Percentiles rank a stretch among this genome's conserved stretches.
Conservation (phyloP, 2,888 invertebrate species). For the Chirona hameri region DNA sequence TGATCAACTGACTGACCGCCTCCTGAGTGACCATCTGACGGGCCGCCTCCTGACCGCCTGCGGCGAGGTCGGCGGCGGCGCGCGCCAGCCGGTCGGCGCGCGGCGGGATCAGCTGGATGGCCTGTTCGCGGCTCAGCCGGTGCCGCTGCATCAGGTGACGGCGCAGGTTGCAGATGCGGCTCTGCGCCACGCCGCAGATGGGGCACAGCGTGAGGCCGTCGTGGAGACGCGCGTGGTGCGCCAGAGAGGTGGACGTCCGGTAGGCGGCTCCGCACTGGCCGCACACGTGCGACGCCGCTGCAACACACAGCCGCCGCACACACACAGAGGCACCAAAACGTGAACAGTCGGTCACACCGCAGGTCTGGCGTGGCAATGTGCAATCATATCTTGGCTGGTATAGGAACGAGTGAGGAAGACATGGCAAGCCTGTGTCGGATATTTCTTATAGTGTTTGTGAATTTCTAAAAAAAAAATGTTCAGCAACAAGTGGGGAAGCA, state of each 20-base stretch:
- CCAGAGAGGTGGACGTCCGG: background rate
- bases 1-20: background rate
- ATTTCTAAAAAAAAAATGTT: too few species aligned
- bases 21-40: background rate
- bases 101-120: background rate
- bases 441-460: too few species aligned
- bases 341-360: too few species aligned
- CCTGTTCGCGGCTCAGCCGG: background rate
- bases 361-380: too few species aligned
- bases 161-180: slow-evolving; percentile 22
- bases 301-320: background rate
- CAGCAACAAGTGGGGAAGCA: too few species aligned
- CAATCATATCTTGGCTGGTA: too few species aligned
- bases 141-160: background rate
- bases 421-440: too few species aligned
- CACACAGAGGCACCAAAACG: background rate
- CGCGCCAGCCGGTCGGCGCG: background rate
- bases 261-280: background rate
- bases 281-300: background rate
- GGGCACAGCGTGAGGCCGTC: slow-evolving; percentile 8
- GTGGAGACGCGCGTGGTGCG: background rate
- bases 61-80: background rate
- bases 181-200: slow-evolving; percentile 12
- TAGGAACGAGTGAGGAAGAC: too few species aligned
- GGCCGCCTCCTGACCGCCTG: background rate